Base-by-base conservation (phyloP, 2,797 vertebrate species). In the Cuculus canorus region DNA sequence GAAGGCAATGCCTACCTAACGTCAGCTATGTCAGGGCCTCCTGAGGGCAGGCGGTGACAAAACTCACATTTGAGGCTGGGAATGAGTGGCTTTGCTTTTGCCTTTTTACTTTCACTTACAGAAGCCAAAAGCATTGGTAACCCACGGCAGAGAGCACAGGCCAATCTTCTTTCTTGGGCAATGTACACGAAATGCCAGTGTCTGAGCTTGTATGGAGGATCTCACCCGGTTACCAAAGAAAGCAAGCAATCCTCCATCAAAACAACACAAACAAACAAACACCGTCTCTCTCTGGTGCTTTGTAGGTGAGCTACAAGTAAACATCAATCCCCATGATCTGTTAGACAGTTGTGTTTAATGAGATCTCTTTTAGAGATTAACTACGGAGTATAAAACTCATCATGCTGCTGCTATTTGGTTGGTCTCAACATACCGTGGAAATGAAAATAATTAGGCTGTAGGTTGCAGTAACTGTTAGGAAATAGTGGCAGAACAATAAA, bases 161-260 rank as follows among this genome's bases (percentile, higher is more conserved):
- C 56, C 71, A 82, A 61, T 11, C 48, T 60, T n/a, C 63, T 41
- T 60, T 60, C 92, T 90, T 88, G 90, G 82, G 92, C 90, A 97
- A 84, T 4, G 0, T 21, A 21, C 73, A 78, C 57, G 80, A 71
- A 83, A 27, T 10, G 2, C 63, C 2, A 0, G 41, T 88, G 94
- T 22, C 92, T 95, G 92, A 95, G 93, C 95, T 88, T 86, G 93
- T 54, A 70, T 2, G 10, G 35, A 14, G 3, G 88, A 92, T 76
- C 68, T 95, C 88, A 93, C 33, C 77, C 13, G 14, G 25, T 41
- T 88, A 50, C 59, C 60, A 73, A 92, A 86, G 91, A 21, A n/a
- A 60, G 39, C 5, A 9, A 88, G 48, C 16, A 90, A 48, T 37
- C 23, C 77, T 90, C 88, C 86, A 64, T 53, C 35, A 27, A 47